phyloP scores from a whole-genome alignment of 2,888 invertebrate species.

The Eilema sororculum region DNA sequence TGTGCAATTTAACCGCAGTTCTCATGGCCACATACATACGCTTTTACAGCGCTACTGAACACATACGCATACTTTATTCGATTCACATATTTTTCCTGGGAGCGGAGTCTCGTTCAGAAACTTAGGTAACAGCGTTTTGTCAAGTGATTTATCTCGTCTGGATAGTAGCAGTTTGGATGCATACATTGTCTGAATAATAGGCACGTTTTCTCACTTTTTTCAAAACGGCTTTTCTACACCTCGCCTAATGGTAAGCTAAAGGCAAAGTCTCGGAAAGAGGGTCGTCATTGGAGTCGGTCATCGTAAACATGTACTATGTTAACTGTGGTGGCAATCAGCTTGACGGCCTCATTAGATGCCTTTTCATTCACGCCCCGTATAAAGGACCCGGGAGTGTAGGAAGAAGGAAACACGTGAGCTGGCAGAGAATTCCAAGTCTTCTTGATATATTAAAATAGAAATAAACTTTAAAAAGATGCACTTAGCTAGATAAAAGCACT shows the following conservation, averaged over 20 bases:
- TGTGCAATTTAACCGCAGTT: neutral
- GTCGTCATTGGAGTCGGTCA: too few species aligned
- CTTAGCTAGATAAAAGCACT: neutral
- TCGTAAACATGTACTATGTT: too few species aligned
- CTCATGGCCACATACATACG: conserved; percentile 5
- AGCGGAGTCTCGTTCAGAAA: conserved; percentile 23
- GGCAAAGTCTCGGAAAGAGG: too few species aligned
- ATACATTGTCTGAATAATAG: neutral
- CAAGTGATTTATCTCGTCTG: conserved; percentile 32
- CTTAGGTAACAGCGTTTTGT: conserved; percentile 26
- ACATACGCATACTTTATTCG: conserved; percentile 33
- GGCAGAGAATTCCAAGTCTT: too few species aligned
- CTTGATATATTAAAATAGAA: neutral
- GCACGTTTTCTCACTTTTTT: neutral
- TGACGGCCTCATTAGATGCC: too few species aligned
- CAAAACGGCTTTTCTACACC: too few species aligned
- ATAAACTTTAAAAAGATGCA: neutral
- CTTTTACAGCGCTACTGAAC: conserved; percentile 22
- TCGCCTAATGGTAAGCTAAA: too few species aligned
- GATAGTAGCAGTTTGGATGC: neutral
- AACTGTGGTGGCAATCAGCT: too few species aligned
- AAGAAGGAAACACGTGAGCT: too few species aligned
- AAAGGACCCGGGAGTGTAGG: too few species aligned
- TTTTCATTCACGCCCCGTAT: too few species aligned
- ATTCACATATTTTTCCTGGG: conserved; percentile 36